Conservation (phyloP, 2,888 invertebrate species). For the Pollenia labialis region DNA sequence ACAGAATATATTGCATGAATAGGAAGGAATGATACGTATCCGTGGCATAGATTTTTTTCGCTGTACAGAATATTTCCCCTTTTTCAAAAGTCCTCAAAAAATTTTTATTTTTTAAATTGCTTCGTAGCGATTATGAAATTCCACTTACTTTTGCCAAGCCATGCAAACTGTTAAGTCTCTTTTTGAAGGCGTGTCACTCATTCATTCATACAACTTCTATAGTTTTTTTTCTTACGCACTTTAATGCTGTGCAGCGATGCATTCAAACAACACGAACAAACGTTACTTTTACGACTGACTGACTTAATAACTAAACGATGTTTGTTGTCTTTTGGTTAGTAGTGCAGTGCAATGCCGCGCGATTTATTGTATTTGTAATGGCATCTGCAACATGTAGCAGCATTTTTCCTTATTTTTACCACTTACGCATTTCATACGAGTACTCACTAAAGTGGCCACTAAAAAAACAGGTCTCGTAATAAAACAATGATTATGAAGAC, state of each 20-base stretch:
- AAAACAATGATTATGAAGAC: constrained; percentile 29
- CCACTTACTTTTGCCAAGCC: neutral
- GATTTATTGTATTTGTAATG: neutral
- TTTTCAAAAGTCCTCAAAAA: neutral
- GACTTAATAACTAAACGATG: constrained; percentile 14
- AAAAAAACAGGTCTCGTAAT: constrained; percentile 15
- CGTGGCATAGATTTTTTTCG: too few species aligned
- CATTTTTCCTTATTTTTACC: constrained; percentile 21
- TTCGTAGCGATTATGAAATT: constrained; percentile 1
- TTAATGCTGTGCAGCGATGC: constrained; percentile 13
- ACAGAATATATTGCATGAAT: too few species aligned
- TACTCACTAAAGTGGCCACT: constrained; percentile 1
- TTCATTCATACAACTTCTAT: constrained; percentile 9
- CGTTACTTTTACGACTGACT: constrained; percentile 25
- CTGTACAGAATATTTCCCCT: neutral
- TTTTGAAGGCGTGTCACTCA: constrained; percentile 39
- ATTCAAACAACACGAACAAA: constrained; percentile 23
- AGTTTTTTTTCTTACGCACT: constrained; percentile 25
- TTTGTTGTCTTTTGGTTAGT: neutral
- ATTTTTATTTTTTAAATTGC: neutral
- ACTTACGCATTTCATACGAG: constrained; percentile 20
- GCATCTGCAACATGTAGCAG: constrained; percentile 41
- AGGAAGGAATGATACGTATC: too few species aligned
- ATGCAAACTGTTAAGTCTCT: neutral
- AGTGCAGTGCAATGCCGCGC: neutral